These are phyloP conservation scores for Rhea americana DNA, from an alignment of 2,113 vertebrate genomes.

Conservation along the genomic window DNA sequence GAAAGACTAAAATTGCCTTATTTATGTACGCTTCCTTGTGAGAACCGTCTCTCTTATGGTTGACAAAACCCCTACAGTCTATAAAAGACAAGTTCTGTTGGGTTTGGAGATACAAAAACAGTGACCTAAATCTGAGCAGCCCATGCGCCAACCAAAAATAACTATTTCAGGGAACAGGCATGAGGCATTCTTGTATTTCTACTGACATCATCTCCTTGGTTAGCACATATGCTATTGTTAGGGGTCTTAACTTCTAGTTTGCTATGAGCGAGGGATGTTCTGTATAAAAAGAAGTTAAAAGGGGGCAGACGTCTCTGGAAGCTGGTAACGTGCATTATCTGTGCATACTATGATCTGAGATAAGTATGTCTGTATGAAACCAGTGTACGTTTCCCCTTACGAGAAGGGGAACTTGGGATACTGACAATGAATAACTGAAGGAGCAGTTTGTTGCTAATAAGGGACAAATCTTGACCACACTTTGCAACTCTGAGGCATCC, in stretches of 20 bases:
- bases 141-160: not conserved
- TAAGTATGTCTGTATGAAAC: not conserved
- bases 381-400: rapidly evolving
- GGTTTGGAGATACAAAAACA: not conserved
- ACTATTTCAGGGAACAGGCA: not conserved
- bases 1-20: not conserved
- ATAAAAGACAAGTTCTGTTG: not conserved
- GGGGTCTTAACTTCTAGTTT: not conserved
- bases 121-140: not conserved
- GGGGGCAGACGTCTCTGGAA: not conserved
- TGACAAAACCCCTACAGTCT: not conserved
- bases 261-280: too few species aligned
- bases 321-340: rapidly evolving
- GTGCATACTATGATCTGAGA: not conserved
- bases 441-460: not conserved
- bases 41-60: not conserved
- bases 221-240: not conserved
- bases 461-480: not conserved
- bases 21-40: not conserved
- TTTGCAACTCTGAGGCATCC: not conserved
- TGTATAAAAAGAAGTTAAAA: not conserved
- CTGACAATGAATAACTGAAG: not conserved
- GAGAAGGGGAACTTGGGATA: not conserved
- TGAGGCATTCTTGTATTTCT: not conserved
- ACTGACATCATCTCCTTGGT: not conserved